Percentiles rank a stretch among this genome's conserved stretches.
phyloP scores from a whole-genome alignment of 2,888 invertebrate species.

The Polia nebulosa region DNA sequence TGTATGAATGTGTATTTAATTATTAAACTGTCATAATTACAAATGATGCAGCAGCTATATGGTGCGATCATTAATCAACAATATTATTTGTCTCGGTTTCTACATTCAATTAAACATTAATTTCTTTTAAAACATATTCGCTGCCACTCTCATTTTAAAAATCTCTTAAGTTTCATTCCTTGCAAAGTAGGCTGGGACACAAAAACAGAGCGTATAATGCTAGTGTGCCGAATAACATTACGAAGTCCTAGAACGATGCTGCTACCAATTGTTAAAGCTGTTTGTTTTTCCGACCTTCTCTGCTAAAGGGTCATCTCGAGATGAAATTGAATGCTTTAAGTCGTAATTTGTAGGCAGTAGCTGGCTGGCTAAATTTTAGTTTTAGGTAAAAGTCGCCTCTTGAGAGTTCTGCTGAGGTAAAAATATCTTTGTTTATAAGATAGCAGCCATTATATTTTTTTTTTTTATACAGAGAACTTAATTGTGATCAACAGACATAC shows the following conservation, averaged over 20 bases:
- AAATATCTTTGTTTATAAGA: not conserved
- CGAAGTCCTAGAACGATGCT: conserved; percentile 51
- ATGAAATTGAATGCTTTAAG: conserved; percentile 55
- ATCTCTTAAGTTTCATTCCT: conserved; percentile 41
- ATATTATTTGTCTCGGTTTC: not conserved
- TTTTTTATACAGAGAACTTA: too few species aligned
- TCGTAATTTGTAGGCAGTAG: conserved; percentile 55
- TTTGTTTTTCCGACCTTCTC: conserved; percentile 61
- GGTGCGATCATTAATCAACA: too few species aligned
- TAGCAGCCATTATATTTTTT: too few species aligned
- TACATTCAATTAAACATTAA: not conserved
- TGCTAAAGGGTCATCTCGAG: conserved; percentile 55
- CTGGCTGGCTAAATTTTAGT: conserved; percentile 39
- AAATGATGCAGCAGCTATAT: too few species aligned
- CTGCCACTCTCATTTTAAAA: conserved; percentile 3
- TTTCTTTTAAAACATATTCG: not conserved
- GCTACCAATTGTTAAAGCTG: conserved; percentile 53
- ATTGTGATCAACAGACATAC: too few species aligned
- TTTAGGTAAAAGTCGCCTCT: conserved; percentile 30
- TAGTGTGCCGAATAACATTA: conserved; percentile 66
- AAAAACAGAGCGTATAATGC: conserved; percentile 66
- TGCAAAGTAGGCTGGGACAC: conserved; percentile 62
- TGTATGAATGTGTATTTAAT: too few species aligned
- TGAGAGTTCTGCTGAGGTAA: conserved; percentile 4
- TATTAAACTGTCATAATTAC: too few species aligned